A percentile compares a stretch with the other conserved stretches of the same genome.
Conservation (phyloP, 2,797 vertebrate species). For the Cottoperca gobio region DNA sequence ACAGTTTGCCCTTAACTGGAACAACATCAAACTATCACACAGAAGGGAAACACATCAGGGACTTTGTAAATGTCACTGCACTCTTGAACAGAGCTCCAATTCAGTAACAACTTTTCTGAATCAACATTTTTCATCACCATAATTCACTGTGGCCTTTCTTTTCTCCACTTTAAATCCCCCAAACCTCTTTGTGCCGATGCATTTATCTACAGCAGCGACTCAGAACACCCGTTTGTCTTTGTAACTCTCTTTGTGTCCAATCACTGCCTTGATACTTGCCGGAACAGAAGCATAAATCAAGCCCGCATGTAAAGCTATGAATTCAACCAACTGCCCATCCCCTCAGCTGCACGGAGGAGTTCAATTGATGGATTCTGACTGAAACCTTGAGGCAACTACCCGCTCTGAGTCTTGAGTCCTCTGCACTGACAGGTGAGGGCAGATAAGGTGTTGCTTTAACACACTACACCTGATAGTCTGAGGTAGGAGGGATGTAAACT, state of each 20-base stretch:
- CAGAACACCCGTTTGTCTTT: slow-evolving; percentile 15
- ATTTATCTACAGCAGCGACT: not conserved
- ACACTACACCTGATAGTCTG: slow-evolving; percentile 6
- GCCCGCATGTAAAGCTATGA: slow-evolving; percentile 22
- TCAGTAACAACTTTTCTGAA: slow-evolving; percentile 10
- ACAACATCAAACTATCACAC: not conserved
- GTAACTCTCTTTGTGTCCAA: slow-evolving; percentile 42
- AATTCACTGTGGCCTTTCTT: slow-evolving; percentile 21
- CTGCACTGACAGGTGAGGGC: slow-evolving; percentile 33
- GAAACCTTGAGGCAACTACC: slow-evolving; percentile 27
- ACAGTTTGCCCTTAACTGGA: slow-evolving; percentile 6
- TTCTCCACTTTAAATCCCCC: not conserved
- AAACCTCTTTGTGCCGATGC: not conserved
- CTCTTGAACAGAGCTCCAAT: slow-evolving; percentile 9
- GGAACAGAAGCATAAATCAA: slow-evolving; percentile 48
- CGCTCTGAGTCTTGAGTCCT: slow-evolving; percentile 9
- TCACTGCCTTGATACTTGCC: slow-evolving; percentile 19
- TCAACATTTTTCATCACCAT: slow-evolving; percentile 45
- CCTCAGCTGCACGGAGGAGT: not conserved
- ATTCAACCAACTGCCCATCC: slow-evolving; percentile 7
- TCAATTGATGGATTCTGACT: slow-evolving; percentile 41
- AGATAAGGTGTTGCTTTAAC: slow-evolving; percentile 9
- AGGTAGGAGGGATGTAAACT: slow-evolving; percentile 15
- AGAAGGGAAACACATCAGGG: not conserved
- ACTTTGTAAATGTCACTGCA: slow-evolving; percentile 20